A percentile compares a stretch with the other conserved stretches of the same genome.
phyloP scores from a whole-genome alignment of 1,140 invertebrate genomes.

The Cotesia typhae region DNA sequence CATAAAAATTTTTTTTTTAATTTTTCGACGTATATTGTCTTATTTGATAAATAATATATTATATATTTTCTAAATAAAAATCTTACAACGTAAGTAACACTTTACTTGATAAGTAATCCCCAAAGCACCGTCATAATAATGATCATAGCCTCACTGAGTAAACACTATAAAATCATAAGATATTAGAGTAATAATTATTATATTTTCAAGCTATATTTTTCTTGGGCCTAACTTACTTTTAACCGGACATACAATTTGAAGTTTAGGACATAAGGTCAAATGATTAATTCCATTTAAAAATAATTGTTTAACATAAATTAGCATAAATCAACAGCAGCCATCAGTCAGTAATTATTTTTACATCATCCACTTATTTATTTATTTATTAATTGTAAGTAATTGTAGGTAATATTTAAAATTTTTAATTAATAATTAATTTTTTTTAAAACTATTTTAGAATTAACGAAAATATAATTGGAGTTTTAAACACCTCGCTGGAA shows the following conservation, averaged over 20 bases:
- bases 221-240: slow-evolving; percentile 8
- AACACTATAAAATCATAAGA: no score
- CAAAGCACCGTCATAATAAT: no score
- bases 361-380: background rate
- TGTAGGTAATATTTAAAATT: no score
- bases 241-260: background rate
- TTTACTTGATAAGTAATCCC: no score
- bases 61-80: slow-evolving; percentile 19
- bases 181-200: no score
- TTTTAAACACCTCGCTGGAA: background rate
- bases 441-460: background rate
- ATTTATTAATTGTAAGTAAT: background rate
- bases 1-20: no score
- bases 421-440: slow-evolving; percentile 6
- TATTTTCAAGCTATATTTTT: slow-evolving; percentile 4
- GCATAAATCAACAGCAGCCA: background rate
- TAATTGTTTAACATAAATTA: slow-evolving; percentile 38
- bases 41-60: slow-evolving; percentile 5
- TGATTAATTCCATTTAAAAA: background rate
- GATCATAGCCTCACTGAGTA: no score
- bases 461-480: background rate
- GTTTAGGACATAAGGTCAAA: slow-evolving; percentile 7
- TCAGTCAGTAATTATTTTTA: background rate
- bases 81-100: slow-evolving; percentile 12
- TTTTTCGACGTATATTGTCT: no score